phyloP scores from a whole-genome alignment of 2,113 vertebrate genomes.

The Phaetusa simplex region DNA sequence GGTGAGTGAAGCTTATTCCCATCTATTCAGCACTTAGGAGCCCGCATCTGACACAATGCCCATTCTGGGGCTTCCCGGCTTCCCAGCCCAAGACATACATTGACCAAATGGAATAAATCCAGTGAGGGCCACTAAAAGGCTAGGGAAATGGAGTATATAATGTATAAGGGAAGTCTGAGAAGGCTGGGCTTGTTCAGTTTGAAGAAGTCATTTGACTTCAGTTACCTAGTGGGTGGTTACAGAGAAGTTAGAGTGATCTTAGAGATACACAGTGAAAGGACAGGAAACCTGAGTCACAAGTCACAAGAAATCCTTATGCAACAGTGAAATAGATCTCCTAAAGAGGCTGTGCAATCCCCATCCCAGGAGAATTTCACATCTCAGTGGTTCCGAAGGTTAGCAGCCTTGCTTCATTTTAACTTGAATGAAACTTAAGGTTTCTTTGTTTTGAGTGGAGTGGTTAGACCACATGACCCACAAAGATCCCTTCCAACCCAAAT shows the following conservation, averaged over 20 bases:
- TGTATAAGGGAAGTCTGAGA: neutral
- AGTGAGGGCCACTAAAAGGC: neutral
- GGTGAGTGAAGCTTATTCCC: neutral
- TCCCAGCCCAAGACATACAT: neutral
- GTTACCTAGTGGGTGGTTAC: neutral
- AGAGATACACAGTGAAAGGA: neutral
- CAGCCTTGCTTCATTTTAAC: neutral
- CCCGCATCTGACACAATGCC: too few relatives aligned
- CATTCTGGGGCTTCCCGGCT: neutral
- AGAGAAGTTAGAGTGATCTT: neutral
- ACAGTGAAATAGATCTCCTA: neutral
- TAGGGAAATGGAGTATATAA: neutral
- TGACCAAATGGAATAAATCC: neutral
- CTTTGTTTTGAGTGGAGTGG: neutral
- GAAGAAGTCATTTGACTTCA: neutral
- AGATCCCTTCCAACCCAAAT: neutral
- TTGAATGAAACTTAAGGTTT: neutral
- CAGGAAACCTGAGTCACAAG: neutral
- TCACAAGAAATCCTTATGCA: neutral
- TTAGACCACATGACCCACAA: neutral
- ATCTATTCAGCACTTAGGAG: neutral
- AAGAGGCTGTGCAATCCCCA: neutral
- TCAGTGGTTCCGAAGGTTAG: fast-evolving
- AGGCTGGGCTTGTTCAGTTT: neutral
- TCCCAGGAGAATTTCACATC: neutral